These are phyloP conservation scores for Drosophila anomelani DNA, from an alignment of 2,888 invertebrate species.

Conservation along the genomic window DNA sequence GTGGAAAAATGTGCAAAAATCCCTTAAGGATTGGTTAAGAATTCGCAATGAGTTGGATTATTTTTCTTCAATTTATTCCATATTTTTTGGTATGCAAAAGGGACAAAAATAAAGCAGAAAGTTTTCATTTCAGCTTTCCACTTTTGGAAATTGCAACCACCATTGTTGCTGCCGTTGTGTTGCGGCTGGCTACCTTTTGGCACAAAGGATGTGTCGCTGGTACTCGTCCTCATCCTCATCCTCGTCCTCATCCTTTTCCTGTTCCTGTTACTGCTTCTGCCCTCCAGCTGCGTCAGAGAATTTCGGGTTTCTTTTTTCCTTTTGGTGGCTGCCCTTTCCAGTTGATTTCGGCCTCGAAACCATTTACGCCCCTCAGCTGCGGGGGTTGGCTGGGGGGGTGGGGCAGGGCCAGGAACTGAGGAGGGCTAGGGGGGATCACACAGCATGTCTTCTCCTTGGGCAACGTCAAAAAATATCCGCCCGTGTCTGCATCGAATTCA, in stretches of 20 bases:
- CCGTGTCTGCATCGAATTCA: conserved; percentile 76
- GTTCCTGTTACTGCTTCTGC: conserved; percentile 50
- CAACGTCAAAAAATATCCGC: conserved; percentile 81
- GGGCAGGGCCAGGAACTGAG: conserved; percentile 1
- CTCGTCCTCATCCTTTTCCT: conserved; percentile 32
- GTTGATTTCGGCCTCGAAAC: conserved; percentile 64
- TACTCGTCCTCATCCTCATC: conserved; percentile 15
- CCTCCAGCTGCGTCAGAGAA: conserved; percentile 68
- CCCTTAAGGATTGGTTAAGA: conserved; percentile 45
- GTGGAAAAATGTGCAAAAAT: conserved; percentile 22
- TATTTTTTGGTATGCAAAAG: conserved; percentile 42
- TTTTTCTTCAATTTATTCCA: conserved; percentile 55
- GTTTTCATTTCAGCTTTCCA: conserved; percentile 48
- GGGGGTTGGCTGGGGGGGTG: conserved; percentile 7
- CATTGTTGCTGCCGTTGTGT: conserved; percentile 48
- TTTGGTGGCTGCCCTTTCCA: conserved; percentile 47
- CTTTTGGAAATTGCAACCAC: conserved; percentile 74
- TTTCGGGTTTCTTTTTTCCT: conserved; percentile 19
- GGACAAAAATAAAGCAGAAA: conserved; percentile 8
- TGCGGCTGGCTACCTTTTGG: conserved; percentile 67
- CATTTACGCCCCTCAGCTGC: conserved; percentile 68
- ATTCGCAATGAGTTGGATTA: conserved; percentile 41
- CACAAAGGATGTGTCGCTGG: conserved; percentile 66
- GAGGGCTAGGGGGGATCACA: conserved; percentile 33
- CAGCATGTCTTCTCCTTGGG: conserved; percentile 74